Evolutionary conservation across 1,140 invertebrate genomes (phyloP).

Genomic region (Lineus longissimus): DNA sequence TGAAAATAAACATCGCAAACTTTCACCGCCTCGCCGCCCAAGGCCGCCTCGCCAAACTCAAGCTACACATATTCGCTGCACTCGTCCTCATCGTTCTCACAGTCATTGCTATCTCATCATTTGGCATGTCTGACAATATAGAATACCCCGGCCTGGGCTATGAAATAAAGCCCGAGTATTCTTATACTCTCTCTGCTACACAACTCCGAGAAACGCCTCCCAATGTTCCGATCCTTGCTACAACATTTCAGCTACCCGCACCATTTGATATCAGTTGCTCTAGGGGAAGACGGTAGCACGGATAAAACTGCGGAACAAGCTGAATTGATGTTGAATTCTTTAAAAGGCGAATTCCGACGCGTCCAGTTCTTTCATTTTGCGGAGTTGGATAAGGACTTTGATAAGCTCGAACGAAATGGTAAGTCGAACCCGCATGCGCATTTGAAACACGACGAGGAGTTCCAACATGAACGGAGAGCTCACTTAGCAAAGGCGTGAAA

Average conservation of each 20-base stretch:
- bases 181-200: slow-evolving; percentile 17
- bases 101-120: too few relatives aligned
- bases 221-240: slow-evolving; percentile 8
- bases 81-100: too few relatives aligned
- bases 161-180: neutral
- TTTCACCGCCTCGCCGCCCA: too few relatives aligned
- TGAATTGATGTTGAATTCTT: neutral
- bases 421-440: neutral
- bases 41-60: too few relatives aligned
- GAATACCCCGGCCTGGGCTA: too few relatives aligned
- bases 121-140: too few relatives aligned
- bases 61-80: too few relatives aligned
- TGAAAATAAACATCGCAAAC: too few relatives aligned
- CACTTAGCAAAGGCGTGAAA: slow-evolving; percentile 20
- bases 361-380: slow-evolving; percentile 4
- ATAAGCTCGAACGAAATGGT: neutral
- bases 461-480: slow-evolving; percentile 13
- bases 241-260: slow-evolving; percentile 19
- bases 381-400: neutral
- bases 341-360: neutral
- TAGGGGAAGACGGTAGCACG: slow-evolving; percentile 19
- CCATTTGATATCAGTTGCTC: slow-evolving; percentile 11
- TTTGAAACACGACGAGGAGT: slow-evolving; percentile 4
- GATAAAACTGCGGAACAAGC: slow-evolving; percentile 13
- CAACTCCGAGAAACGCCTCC: slow-evolving; percentile 5